Evolutionary conservation across 2,888 invertebrate species (phyloP).

Genomic region (Calliopum simillimum): DNA sequence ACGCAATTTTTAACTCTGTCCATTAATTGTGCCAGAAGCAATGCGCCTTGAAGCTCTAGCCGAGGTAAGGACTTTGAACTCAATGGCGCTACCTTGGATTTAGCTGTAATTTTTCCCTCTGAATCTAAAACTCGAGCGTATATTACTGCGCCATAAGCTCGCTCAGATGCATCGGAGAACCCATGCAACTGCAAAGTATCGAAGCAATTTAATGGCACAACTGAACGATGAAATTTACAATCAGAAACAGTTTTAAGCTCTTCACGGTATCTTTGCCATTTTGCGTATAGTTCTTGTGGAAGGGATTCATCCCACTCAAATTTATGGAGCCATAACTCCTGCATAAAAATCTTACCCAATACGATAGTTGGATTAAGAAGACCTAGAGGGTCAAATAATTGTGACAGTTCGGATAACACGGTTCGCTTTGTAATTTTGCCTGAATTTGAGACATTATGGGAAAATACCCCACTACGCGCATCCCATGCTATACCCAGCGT

Average conservation of each 20-base stretch:
- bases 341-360: too few relatives aligned
- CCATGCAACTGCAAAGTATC: conserved; percentile 35
- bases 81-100: conserved; percentile 33
- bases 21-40: conserved; percentile 36
- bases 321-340: too few relatives aligned
- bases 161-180: conserved; percentile 35
- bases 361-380: too few relatives aligned
- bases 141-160: too few relatives aligned
- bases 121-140: conserved; percentile 19
- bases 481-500: conserved; percentile 2
- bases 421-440: conserved; percentile 27
- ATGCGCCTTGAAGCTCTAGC: conserved; percentile 36
- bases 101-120: conserved; percentile 27
- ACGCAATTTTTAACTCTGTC: conserved; percentile 21
- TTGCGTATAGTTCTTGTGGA: conserved; percentile 31
- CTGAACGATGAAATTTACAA: neutral
- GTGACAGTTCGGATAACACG: conserved; percentile 30
- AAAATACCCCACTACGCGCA: neutral
- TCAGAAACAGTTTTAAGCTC: conserved; percentile 15
- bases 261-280: too few relatives aligned
- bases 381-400: too few relatives aligned
- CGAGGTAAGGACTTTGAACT: conserved; percentile 31
- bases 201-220: too few relatives aligned
- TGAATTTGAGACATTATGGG: neutral
- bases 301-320: too few relatives aligned